Percentiles rank a stretch among this genome's conserved stretches.
Evolutionary conservation across 2,888 invertebrate genomes (phyloP).

Genomic region (Chloroclystis v-ata): DNA sequence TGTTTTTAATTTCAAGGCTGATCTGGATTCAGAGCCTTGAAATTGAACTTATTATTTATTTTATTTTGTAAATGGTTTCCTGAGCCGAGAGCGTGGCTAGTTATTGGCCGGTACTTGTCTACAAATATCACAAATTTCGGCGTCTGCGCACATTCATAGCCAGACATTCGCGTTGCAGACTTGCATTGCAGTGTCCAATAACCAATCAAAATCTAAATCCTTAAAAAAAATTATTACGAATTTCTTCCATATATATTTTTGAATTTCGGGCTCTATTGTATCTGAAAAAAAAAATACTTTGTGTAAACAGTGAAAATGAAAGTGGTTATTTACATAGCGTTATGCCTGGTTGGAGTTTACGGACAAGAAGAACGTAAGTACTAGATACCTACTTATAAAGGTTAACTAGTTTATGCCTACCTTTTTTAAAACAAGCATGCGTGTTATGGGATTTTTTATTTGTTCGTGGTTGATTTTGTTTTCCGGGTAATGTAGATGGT

Average conservation of each 20-base stretch:
- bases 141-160: slow-evolving; percentile 55
- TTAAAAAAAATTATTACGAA: no score
- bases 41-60: neutral
- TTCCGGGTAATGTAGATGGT: no score
- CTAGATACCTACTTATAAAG: neutral
- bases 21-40: neutral
- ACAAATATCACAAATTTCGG: slow-evolving; percentile 65
- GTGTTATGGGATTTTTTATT: no score
- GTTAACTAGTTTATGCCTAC: no score
- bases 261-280: no score
- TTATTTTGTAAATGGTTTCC: neutral
- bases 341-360: slow-evolving; percentile 46
- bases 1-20: neutral
- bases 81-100: slow-evolving; percentile 9
- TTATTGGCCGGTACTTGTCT: slow-evolving; percentile 30
- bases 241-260: neutral
- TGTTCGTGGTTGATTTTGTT: no score
- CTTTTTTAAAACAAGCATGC: no score
- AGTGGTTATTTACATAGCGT: slow-evolving; percentile 45
- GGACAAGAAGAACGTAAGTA: slow-evolving; percentile 67
- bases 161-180: slow-evolving; percentile 41
- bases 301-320: slow-evolving; percentile 50
- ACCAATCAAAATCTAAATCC: neutral
- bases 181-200: slow-evolving; percentile 15
- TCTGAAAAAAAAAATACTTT: no score